Base-by-base conservation (phyloP, 1,140 invertebrate species). In the Luehdorfia chinensis region DNA sequence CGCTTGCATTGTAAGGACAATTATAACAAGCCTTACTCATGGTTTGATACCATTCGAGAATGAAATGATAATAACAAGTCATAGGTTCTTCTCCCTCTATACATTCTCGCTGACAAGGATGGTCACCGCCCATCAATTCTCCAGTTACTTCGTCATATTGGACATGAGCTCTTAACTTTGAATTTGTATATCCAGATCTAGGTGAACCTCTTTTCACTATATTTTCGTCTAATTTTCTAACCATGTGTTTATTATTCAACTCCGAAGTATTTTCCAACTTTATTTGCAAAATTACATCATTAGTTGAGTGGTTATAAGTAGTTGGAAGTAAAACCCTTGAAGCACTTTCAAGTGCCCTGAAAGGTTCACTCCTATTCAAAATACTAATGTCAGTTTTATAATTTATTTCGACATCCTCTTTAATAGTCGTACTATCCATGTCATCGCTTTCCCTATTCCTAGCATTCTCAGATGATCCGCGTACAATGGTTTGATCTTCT, bases 1-100 rank as follows among this genome's bases (percentile, higher is more conserved):
- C 94, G 0, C 90, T 91, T 0, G 81, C 56, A 64, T 95, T 94
- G 19, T 79, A 88, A 0, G 95, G 95, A 72, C 96, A 98, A 59
- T 94, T 85, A 62, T 90, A 95, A 66, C 96, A 98, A 0, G 96
- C 95, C 75, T 96, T 96, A 66, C 93, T 94, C 89, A 96, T 90
- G 0, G 94, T 93, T 37, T 93, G 89, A 76, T 96, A 96, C 88
- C 90, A 92, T 73, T 96, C 95, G 0, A 95, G 60, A 27, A 87
- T 80, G 61, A 95, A 95, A 41, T 89, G 81, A 68, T 94, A 96
- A 34, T 88, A 75, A 57, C 94, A 95, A 4, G 88, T 84, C 90
- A 91, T 91, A 1, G 90, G 87, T n/a, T 87, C 66, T 47, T 74
- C 77, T 1, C 72, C 87, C 41, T 85, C 87, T 36, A 53, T 71